These are phyloP conservation scores for Phenganax marumi DNA, from an alignment of 92 coral and sea anemone species.

Conservation along the genomic window DNA sequence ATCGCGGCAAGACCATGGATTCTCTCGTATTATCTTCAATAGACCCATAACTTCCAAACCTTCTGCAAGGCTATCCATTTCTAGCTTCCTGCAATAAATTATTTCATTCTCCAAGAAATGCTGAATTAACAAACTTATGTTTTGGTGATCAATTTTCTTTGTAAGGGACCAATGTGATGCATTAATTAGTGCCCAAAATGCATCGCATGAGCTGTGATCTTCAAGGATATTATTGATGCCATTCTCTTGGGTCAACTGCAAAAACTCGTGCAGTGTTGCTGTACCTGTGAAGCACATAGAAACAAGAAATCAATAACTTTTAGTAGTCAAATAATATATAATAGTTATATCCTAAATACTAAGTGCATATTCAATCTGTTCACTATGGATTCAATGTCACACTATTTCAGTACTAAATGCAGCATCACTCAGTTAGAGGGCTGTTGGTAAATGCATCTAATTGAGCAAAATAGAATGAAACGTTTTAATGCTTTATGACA, in stretches of 20 bases:
- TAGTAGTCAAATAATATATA: neutral
- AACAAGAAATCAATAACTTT: neutral
- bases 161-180: slow-evolving; percentile 25
- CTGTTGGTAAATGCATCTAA: no score
- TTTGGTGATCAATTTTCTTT: slow-evolving; percentile 12
- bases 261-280: slow-evolving; percentile 30
- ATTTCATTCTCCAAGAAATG: slow-evolving; percentile 21
- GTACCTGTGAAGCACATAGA: slow-evolving; percentile 26
- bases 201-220: slow-evolving; percentile 7
- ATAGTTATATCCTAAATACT: neutral
- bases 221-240: neutral
- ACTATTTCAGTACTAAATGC: no score
- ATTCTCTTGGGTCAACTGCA: neutral
- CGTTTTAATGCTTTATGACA: neutral
- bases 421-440: no score
- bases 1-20: slow-evolving; percentile 2
- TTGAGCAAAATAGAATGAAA: neutral
- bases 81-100: slow-evolving; percentile 16
- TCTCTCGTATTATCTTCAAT: neutral
- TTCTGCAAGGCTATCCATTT: slow-evolving; percentile 23
- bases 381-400: no score
- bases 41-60: slow-evolving; percentile 19
- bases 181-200: slow-evolving; percentile 17
- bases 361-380: no score
- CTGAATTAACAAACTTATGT: neutral